Conservation (phyloP, 2,888 invertebrate species). For the Eilema sororculum region DNA sequence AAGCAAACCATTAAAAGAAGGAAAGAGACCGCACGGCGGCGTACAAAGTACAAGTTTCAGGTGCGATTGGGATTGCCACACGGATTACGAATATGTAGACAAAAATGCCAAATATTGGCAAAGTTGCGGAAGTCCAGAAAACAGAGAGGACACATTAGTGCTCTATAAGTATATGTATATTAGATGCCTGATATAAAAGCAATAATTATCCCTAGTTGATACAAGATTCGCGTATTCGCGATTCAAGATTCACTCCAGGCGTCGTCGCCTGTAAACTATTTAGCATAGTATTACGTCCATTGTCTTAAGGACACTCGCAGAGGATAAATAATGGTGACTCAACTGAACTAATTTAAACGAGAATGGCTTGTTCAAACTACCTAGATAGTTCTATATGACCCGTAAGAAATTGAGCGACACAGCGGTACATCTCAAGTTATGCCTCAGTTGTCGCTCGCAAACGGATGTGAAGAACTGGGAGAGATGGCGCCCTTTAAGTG, state of each 20-base stretch:
- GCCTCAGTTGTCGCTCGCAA: not conserved
- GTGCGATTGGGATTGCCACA: too few relatives aligned
- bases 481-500: not conserved
- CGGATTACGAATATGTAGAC: too few relatives aligned
- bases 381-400: too few relatives aligned
- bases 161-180: too few relatives aligned
- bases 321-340: not conserved
- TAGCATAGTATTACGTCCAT: conserved; percentile 2
- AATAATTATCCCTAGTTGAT: not conserved
- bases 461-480: not conserved
- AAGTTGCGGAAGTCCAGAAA: too few relatives aligned
- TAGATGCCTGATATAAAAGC: not conserved
- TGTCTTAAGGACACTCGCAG: not conserved
- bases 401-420: not conserved
- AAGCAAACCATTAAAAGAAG: too few relatives aligned
- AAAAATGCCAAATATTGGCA: too few relatives aligned
- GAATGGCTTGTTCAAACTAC: not conserved
- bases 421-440: not conserved
- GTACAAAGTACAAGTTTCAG: too few relatives aligned
- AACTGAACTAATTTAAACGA: not conserved
- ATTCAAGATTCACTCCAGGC: not conserved
- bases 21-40: too few relatives aligned
- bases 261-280: not conserved
- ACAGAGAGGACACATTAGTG: too few relatives aligned
- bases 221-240: too few relatives aligned